phyloP scores from a whole-genome alignment of 2,888 invertebrate genomes.

The Dynastes grantii region DNA sequence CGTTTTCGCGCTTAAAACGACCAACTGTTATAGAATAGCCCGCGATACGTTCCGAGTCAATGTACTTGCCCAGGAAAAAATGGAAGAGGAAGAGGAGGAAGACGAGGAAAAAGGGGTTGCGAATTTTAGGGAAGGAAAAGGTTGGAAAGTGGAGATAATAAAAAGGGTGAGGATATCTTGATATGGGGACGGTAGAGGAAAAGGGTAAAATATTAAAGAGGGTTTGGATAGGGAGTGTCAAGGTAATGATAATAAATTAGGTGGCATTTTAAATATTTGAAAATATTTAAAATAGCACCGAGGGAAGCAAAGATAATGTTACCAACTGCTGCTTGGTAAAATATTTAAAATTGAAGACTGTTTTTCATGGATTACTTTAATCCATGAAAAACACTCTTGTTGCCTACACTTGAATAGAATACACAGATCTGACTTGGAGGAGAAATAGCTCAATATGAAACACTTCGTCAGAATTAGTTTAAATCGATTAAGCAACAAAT shows the following conservation, averaged over 20 bases:
- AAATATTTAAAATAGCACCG: neutral
- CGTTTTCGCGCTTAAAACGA: conserved; percentile 17
- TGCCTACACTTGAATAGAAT: too few relatives aligned
- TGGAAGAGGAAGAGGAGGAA: neutral
- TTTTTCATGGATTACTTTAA: too few relatives aligned
- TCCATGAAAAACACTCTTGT: too few relatives aligned
- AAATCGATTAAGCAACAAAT: too few relatives aligned
- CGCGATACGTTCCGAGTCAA: conserved; percentile 23
- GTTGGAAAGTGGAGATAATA: neutral
- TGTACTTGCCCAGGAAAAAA: conserved; percentile 8
- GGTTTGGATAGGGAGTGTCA: conserved; percentile 30
- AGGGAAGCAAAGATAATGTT: neutral
- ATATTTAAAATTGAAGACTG: neutral
- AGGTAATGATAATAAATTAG: conserved; percentile 39
- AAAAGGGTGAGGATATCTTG: conserved; percentile 1
- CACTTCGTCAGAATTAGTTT: too few relatives aligned
- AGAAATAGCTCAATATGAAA: too few relatives aligned
- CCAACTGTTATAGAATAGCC: neutral
- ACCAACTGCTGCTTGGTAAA: neutral
- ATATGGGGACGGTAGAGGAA: neutral
- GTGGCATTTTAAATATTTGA: conserved; percentile 25
- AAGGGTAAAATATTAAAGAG: conserved; percentile 31
- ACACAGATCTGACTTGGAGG: too few relatives aligned
- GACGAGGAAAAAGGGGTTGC: neutral
- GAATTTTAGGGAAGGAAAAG: neutral